Percentiles rank a stretch among this genome's conserved stretches.
Evolutionary conservation across 2,888 invertebrate species (phyloP).

Genomic region (Bibio marci): DNA sequence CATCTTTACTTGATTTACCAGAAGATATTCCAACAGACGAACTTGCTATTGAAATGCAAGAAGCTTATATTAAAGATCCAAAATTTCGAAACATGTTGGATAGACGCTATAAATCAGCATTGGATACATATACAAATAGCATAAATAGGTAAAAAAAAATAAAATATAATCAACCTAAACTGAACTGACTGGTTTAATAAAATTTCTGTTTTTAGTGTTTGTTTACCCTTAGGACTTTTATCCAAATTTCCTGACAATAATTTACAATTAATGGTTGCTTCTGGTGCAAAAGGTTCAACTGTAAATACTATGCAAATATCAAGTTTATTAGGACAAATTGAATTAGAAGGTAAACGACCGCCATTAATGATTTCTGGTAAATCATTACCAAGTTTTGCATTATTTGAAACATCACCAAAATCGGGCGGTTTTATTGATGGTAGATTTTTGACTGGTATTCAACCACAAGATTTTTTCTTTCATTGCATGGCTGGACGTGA

Average conservation of each 20-base stretch:
- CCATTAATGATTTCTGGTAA: conserved; percentile 88
- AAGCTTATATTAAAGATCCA: conserved; percentile 48
- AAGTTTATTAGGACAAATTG: conserved; percentile 92
- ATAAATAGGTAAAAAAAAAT: conserved; percentile 52
- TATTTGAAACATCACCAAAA: conserved; percentile 73
- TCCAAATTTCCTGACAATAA: conserved; percentile 87
- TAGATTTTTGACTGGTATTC: conserved; percentile 95
- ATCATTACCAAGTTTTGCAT: conserved; percentile 78
- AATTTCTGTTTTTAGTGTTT: conserved; percentile 34
- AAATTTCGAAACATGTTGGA: conserved; percentile 68
- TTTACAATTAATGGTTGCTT: conserved; percentile 95
- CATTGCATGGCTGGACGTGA: conserved; percentile 99
- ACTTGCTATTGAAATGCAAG: conserved; percentile 49
- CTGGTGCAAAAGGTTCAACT: conserved; percentile 97
- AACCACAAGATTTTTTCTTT: conserved; percentile 96
- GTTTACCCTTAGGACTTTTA: conserved; percentile 69
- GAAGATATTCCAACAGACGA: conserved; percentile 37
- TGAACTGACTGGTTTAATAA: not conserved
- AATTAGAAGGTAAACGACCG: conserved; percentile 93
- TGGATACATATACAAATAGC: conserved; percentile 75
- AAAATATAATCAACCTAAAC: not conserved
- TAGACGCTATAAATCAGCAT: conserved; percentile 60
- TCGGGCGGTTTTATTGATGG: conserved; percentile 95
- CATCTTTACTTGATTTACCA: conserved; percentile 52
- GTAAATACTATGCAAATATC: conserved; percentile 99